Base-by-base conservation (phyloP, 2,797 vertebrate species). In the Tinamus major region DNA sequence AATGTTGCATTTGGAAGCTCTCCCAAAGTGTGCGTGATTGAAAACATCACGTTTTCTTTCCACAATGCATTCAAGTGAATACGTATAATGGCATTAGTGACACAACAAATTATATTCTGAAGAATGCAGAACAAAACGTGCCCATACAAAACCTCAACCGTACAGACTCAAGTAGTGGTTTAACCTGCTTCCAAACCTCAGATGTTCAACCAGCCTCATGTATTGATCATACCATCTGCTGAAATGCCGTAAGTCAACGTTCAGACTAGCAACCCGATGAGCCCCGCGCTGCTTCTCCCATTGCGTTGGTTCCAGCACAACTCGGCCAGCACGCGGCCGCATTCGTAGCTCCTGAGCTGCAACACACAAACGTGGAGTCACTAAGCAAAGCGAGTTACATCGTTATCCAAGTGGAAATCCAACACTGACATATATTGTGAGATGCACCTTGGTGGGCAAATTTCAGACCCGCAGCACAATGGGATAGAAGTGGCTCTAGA, bases 281-380 rank as follows among this genome's bases (percentile, higher is more conserved):
- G 49, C 80, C 58, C 71, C 46, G 48, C 41, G 16, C 48, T 65
- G 56, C 44, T 79, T 95, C 69, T 92, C 78, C 87, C 87, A 85
- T 42, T 49, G 70, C 29, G 77, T 81, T 85, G 95, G 90, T 72
- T 88, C 41, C 76, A 95, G 83, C 83, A 65, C 27, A 64, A 56
- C 76, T 76, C 46, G 88, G 53, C 77, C 95, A 88, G 77, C 41
- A 1, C 75, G 79, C 23, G 85, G 71, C 31, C 75, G 91, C 89
- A 80, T 92, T 88, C 92, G 91, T 41, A 92, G 81, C 65, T 95
- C 80, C 83, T 96, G 90, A 90, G 91, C 84, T 79, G 85, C 82
- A 48, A 35, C 31, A 86, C 41, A 61, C 0, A 83, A 68, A 78
- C 69, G 41, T 5, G 75, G 48, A 41, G 55, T 91, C 86, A 20